A percentile compares a stretch with the other conserved stretches of the same genome.
Conservation (phyloP, 2,113 vertebrate genomes). For the Zingel zingel region DNA sequence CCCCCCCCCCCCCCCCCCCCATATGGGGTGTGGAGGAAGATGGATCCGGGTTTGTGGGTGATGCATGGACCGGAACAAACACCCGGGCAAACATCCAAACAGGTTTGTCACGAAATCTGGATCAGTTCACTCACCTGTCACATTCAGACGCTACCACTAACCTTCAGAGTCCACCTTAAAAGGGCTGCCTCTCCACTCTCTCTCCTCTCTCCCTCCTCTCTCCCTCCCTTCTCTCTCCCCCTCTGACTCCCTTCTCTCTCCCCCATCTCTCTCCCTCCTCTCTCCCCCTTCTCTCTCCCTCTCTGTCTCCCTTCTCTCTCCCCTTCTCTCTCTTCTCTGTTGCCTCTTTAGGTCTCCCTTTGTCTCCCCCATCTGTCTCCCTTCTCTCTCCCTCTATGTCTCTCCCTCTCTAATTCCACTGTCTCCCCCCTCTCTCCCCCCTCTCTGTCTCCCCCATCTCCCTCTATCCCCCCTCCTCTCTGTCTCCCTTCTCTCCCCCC, state of each 20-base stretch:
- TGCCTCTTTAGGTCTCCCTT: neutral
- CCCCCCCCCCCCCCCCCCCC: neutral
- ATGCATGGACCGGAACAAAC: constrained; percentile 31
- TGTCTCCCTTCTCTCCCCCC: constrained; percentile 28
- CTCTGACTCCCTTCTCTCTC: neutral
- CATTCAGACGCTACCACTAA: neutral
- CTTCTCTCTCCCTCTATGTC: neutral
- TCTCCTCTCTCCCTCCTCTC: too few relatives aligned
- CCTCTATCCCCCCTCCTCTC: too few relatives aligned
- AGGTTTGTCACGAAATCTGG: constrained; percentile 44
- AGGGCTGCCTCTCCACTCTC: neutral
- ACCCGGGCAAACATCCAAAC: constrained; percentile 37
- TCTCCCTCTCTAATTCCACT: neutral
- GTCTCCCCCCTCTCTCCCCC: constrained; percentile 30
- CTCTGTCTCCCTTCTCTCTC: constrained; percentile 13
- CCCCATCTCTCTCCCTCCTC: constrained; percentile 17
- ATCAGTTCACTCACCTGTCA: constrained; percentile 6
- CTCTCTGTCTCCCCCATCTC: constrained; percentile 35
- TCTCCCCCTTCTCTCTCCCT: constrained; percentile 25
- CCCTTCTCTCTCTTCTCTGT: constrained; percentile 27
- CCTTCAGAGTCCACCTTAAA: neutral
- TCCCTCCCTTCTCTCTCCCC: neutral
- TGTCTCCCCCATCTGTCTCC: constrained; percentile 6
- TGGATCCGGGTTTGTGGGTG: constrained; percentile 58
- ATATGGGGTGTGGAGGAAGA: constrained; percentile 62